A percentile compares a stretch with the other conserved stretches of the same genome.
Evolutionary conservation across 2,888 invertebrate genomes (phyloP).

Genomic region (Lampropteryx suffumata): DNA sequence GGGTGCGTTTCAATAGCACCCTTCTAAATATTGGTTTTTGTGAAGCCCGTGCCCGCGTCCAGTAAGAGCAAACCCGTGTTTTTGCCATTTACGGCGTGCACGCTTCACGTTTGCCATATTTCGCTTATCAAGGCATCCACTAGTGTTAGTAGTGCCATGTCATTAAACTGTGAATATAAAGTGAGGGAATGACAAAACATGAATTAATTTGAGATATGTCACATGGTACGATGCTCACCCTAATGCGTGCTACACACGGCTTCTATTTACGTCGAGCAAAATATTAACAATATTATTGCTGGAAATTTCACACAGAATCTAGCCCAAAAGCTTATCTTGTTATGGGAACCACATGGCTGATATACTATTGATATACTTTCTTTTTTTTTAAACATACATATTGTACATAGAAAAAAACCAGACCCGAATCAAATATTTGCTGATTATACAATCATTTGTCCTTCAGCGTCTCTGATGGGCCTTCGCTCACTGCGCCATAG

Average conservation of each 20-base stretch:
- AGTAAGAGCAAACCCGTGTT: constrained; percentile 81
- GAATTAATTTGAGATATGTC: constrained; percentile 82
- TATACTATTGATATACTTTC: too few relatives aligned
- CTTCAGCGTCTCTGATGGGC: too few relatives aligned
- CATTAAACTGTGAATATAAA: constrained; percentile 79
- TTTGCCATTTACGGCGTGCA: constrained; percentile 66
- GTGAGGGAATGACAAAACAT: constrained; percentile 82
- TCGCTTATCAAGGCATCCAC: constrained; percentile 62
- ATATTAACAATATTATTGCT: background rate
- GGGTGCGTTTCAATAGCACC: constrained; percentile 76
- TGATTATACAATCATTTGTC: too few relatives aligned
- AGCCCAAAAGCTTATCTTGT: too few relatives aligned
- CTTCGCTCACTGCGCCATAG: too few relatives aligned
- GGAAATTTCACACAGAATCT: too few relatives aligned
- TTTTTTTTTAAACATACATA: too few relatives aligned
- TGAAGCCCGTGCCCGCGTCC: constrained; percentile 58
- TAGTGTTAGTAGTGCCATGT: constrained; percentile 74
- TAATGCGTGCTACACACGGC: constrained; percentile 49
- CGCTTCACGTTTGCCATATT: constrained; percentile 67
- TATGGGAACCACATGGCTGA: too few relatives aligned
- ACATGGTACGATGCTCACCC: constrained; percentile 73
- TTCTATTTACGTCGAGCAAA: constrained; percentile 19
- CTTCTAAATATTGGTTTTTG: constrained; percentile 82
- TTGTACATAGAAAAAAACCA: too few relatives aligned
- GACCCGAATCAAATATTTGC: too few relatives aligned